Percentiles rank a stretch among this genome's conserved stretches.
phyloP scores from a whole-genome alignment of 1,140 invertebrate species.

The Pollicipes pollicipes region DNA sequence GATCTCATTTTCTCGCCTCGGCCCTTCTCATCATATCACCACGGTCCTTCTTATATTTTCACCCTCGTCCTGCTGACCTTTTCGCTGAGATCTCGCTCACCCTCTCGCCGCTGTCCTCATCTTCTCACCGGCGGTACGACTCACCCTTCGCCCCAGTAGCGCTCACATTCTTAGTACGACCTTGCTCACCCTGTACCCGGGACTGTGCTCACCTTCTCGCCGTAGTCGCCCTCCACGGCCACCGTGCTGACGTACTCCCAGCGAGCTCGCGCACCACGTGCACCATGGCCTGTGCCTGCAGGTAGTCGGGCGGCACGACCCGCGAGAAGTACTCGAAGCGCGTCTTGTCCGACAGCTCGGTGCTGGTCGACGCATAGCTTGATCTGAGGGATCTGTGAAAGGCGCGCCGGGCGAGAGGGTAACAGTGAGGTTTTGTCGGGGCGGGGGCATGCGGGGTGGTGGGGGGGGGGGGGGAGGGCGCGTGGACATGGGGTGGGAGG shows the following conservation, averaged over 20 bases:
- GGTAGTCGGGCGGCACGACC: conserved; percentile 52
- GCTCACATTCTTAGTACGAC: neutral
- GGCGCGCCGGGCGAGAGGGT: no score
- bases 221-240: conserved; percentile 53
- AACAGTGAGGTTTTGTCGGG: no score
- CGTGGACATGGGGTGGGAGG: no score
- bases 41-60: no score
- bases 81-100: no score
- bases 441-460: no score
- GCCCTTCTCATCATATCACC: no score
- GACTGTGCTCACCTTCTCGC: conserved; percentile 36
- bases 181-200: no score
- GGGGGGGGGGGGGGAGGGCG: no score
- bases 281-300: conserved; percentile 43
- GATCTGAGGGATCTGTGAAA: conserved; percentile 45
- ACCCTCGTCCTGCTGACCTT: no score
- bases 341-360: conserved; percentile 47
- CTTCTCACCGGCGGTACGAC: neutral
- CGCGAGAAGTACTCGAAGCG: conserved; percentile 55
- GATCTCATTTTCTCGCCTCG: no score
- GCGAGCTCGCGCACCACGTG: conserved; percentile 41
- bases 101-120: neutral
- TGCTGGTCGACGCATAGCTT: conserved; percentile 56
- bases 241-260: conserved; percentile 59
- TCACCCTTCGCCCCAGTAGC: neutral